Evolutionary conservation across 2,888 invertebrate species (phyloP).

Genomic region (Linnaemya vulpina): DNA sequence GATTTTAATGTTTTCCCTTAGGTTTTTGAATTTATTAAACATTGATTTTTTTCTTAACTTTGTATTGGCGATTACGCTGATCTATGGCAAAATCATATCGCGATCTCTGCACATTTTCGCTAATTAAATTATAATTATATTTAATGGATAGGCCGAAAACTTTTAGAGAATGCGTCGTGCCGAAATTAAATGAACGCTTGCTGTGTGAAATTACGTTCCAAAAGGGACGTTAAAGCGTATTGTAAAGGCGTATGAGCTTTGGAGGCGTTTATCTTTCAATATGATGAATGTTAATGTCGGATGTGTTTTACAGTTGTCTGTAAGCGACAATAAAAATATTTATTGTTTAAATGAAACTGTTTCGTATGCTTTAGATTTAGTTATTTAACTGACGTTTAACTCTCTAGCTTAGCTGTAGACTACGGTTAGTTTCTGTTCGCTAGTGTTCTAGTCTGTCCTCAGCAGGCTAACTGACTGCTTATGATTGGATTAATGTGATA

Average conservation of each 20-base stretch:
- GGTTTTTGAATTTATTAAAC: slow-evolving; percentile 74
- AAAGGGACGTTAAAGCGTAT: slow-evolving; percentile 32
- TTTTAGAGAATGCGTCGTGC: slow-evolving; percentile 83
- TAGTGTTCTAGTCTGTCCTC: slow-evolving; percentile 24
- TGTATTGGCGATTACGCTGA: slow-evolving; percentile 82
- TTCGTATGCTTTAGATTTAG: slow-evolving; percentile 55
- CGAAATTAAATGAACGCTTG: slow-evolving; percentile 79
- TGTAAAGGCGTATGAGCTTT: slow-evolving; percentile 8
- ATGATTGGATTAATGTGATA: slow-evolving; percentile 42
- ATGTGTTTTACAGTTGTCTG: slow-evolving; percentile 11
- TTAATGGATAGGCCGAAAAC: slow-evolving; percentile 81
- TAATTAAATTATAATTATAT: slow-evolving; percentile 81
- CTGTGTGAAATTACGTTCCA: slow-evolving; percentile 53
- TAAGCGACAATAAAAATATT: slow-evolving; percentile 20
- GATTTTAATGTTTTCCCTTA: slow-evolving; percentile 61
- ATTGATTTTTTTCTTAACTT: slow-evolving; percentile 83
- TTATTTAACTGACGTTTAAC: slow-evolving; percentile 56
- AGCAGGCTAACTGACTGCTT: slow-evolving; percentile 32
- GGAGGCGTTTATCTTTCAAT: background rate
- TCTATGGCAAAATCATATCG: slow-evolving; percentile 84
- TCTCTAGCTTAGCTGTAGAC: slow-evolving; percentile 47
- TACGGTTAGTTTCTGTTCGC: slow-evolving; percentile 39
- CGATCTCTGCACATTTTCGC: slow-evolving; percentile 84
- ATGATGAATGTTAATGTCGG: slow-evolving; percentile 23
- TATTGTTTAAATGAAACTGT: slow-evolving; percentile 7